These are phyloP conservation scores for Pseudorhombus dupliciocellatus DNA, from an alignment of 2,113 vertebrate genomes.

Conservation along the genomic window DNA sequence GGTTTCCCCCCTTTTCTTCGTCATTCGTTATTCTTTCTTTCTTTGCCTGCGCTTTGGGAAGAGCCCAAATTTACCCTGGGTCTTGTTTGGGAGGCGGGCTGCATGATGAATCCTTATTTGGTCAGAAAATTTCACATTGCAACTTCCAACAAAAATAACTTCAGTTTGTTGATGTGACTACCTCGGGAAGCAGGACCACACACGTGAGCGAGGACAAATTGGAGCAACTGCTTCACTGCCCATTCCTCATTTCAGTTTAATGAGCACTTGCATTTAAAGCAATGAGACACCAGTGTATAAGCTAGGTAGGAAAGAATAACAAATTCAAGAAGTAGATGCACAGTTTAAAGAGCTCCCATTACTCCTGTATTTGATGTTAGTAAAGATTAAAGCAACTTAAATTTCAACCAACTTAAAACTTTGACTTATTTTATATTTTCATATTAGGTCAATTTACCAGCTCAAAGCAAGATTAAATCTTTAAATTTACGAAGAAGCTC, in stretches of 20 bases:
- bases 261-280: conserved; percentile 39
- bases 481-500: conserved; percentile 3
- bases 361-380: background rate
- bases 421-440: conserved; percentile 10
- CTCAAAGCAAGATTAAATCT: conserved; percentile 17
- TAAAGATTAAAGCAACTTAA: background rate
- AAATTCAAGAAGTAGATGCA: background rate
- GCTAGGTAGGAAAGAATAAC: conserved; percentile 18
- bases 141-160: conserved; percentile 79
- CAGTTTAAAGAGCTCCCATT: conserved; percentile 9
- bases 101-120: conserved; percentile 80
- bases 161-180: conserved; percentile 75
- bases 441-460: background rate
- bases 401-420: background rate
- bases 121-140: conserved; percentile 75
- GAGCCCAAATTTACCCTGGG: conserved; percentile 30
- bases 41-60: conserved; percentile 6
- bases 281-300: conserved; percentile 4
- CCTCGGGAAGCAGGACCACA: conserved; percentile 79
- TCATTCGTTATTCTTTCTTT: conserved; percentile 32
- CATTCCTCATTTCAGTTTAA: conserved; percentile 46
- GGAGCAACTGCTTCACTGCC: conserved; percentile 56
- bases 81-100: conserved; percentile 42
- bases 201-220: conserved; percentile 59
- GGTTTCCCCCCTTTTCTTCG: conserved; percentile 26